Conservation (phyloP, 1,140 invertebrate genomes). For the Latrodectus geometricus region DNA sequence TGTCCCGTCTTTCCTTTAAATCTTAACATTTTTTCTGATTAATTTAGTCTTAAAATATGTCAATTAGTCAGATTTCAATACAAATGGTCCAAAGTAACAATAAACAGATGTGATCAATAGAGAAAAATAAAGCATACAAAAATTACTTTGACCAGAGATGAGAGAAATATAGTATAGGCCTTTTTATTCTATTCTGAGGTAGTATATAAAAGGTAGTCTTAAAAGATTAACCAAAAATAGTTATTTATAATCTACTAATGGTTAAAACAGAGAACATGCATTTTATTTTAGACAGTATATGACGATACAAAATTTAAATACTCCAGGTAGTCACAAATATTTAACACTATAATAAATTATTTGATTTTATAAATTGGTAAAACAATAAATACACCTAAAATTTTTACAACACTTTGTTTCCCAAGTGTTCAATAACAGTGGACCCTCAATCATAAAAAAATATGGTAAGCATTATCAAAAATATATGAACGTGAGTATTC, state of each 20-base stretch:
- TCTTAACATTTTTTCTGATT: conserved; percentile 4
- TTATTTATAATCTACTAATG: neutral
- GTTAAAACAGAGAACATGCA: neutral
- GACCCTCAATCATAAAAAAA: neutral
- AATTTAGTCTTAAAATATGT: neutral
- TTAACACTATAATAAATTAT: conserved; percentile 13
- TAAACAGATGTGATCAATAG: conserved; percentile 1
- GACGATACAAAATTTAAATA: neutral
- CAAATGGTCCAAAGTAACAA: neutral
- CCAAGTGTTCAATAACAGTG: neutral
- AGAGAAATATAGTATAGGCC: neutral
- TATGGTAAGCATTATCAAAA: neutral
- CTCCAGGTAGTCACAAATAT: neutral
- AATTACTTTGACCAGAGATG: neutral
- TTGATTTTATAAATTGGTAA: conserved; percentile 1
- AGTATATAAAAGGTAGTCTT: conserved; percentile 2
- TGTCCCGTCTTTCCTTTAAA: conserved; percentile 24
- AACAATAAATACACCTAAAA: conserved; percentile 15
- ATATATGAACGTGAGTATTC: neutral
- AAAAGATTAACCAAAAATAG: neutral
- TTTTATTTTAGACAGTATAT: neutral
- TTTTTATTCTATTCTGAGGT: conserved; percentile 10
- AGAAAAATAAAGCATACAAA: neutral
- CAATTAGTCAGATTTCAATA: neutral
- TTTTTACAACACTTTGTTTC: neutral